Percentiles rank a stretch among this genome's conserved stretches.
Evolutionary conservation across 2,797 vertebrate genomes (phyloP).

Genomic region (Leucoraja ocellata): DNA sequence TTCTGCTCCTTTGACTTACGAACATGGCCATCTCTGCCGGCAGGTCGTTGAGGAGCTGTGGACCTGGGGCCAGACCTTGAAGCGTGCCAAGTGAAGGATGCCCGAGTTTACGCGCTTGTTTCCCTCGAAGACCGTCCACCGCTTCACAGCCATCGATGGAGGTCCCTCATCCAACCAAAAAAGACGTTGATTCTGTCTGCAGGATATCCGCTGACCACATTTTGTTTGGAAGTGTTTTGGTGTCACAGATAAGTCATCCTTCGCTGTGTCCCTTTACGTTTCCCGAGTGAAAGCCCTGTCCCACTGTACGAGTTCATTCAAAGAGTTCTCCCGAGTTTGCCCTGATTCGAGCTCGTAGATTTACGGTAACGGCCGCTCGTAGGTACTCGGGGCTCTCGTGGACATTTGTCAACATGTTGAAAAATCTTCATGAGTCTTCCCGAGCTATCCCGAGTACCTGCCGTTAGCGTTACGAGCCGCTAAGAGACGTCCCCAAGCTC

Average conservation of each 20-base stretch:
- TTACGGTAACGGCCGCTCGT: no score
- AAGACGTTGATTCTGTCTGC: background rate
- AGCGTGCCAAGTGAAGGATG: background rate
- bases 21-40: background rate
- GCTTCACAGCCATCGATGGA: background rate
- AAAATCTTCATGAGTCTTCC: no score
- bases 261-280: background rate
- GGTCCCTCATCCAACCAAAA: background rate
- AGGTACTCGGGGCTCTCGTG: no score
- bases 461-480: no score
- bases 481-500: no score
- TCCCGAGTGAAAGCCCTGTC: background rate
- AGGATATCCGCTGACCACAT: background rate
- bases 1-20: no score
- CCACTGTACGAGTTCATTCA: no score
- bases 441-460: no score
- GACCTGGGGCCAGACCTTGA: conserved; percentile 23
- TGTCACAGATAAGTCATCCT: background rate
- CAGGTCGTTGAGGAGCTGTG: conserved; percentile 3
- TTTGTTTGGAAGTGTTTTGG: background rate
- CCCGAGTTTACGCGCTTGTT: background rate
- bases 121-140: background rate
- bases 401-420: no score
- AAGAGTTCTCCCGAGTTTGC: no score
- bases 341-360: no score